Conservation (phyloP, 2,113 vertebrate genomes). For the Rhinoptilus africanus region DNA sequence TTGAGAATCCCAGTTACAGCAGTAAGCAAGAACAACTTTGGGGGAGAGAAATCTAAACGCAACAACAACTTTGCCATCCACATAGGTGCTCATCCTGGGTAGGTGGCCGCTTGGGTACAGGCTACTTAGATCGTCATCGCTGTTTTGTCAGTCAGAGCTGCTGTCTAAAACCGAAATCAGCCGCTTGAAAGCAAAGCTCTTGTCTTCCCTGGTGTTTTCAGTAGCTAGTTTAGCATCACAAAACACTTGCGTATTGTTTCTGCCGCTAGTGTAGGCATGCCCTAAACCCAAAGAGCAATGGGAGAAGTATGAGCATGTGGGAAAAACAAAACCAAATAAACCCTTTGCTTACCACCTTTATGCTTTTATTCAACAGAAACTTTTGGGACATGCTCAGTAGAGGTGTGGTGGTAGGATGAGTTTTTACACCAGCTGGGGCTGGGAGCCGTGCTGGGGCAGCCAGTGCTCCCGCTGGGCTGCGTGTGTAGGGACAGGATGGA, state of each 20-base stretch:
- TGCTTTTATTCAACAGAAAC: not conserved
- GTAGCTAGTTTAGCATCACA: not conserved
- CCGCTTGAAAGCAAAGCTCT: not conserved
- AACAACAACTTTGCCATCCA: not conserved
- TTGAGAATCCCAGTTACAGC: not conserved
- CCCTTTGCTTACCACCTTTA: not conserved
- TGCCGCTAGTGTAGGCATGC: not conserved
- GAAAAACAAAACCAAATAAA: not conserved
- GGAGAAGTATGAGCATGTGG: not conserved
- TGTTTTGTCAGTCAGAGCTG: not conserved
- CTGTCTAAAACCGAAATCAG: not conserved
- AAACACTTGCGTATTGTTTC: not conserved
- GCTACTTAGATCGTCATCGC: not conserved
- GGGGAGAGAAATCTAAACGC: not conserved
- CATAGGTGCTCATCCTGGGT: not conserved
- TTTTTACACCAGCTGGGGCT: not conserved
- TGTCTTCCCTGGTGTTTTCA: not conserved
- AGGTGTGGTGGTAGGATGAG: not conserved
- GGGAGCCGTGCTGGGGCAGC: not conserved
- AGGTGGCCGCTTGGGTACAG: accelerated
- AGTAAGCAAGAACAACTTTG: not conserved
- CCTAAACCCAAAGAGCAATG: not conserved
- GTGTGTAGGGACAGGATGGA: accelerated
- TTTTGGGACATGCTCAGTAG: not conserved
- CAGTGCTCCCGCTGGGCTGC: not conserved